Base-by-base conservation (phyloP, 2,888 invertebrate genomes). In the Deladenus siricidicola region DNA sequence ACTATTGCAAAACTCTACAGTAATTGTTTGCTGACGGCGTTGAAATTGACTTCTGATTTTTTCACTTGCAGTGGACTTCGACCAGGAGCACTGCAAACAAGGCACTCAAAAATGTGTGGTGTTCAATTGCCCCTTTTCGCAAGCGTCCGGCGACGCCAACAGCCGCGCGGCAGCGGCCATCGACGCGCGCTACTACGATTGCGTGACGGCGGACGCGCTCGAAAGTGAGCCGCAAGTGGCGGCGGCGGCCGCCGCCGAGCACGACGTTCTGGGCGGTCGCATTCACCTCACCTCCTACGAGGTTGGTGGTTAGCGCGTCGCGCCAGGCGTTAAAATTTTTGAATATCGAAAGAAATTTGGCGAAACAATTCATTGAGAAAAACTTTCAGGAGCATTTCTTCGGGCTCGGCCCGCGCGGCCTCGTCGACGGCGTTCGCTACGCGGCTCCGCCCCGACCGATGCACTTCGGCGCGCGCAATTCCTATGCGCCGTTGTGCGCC, bases 381-480 rank as follows among this genome's bases (percentile, higher is more conserved):
- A 34, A 53, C 6, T 0, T 60, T 43, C 57, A 70, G 69, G 73
- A 74, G 49, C 65, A 70, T 53, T 73, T 72, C 55, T 67, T 73
- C 51, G 71, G 70, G 59, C 69, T 73, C 66, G 69, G 72, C 58
- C 69, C 67, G 34, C 68, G 70, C 56, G 70, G 68, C 42, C 65
- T 70, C 47, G 65, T 72, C 54, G 69, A 74, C 30, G 70, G 70
- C 29, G 69, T 52, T 57, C 52, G 60, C 17, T 73, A 69, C 66
- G 56, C 63, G 24, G 62, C 62, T n/a, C 71, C 73, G 21, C 63
- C 29, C 4, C 53, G 39, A 30, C 53, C 53, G 8, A 29, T 53
- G 1, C 47, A 10, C n/a, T 47, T 47, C n/a, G 47, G 47, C 6
- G 24, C 6, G n/a, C 8, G 14, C 6, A 34, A 34, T 14, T 10